Percentiles rank a stretch among this genome's conserved stretches.
These are phyloP conservation scores for Drosophila ficusphila DNA, from an alignment of 1,140 invertebrate species.

Conservation along the genomic window DNA sequence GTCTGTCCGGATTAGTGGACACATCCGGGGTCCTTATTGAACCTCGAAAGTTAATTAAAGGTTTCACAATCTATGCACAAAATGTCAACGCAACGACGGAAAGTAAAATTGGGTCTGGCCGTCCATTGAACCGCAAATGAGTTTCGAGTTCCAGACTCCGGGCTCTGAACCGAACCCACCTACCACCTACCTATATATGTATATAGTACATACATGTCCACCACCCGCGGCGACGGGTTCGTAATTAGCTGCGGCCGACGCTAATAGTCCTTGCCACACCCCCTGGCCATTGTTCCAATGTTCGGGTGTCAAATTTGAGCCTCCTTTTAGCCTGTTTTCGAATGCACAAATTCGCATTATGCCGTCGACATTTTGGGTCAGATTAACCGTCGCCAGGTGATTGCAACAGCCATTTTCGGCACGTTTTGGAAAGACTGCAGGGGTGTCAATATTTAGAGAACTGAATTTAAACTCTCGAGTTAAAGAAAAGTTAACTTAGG, in stretches of 20 bases:
- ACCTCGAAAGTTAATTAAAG: constrained; percentile 74
- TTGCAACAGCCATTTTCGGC: not conserved
- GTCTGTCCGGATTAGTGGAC: constrained; percentile 39
- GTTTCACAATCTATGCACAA: constrained; percentile 64
- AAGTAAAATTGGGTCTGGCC: constrained; percentile 37
- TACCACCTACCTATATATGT: not conserved
- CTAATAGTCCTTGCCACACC: constrained; percentile 59
- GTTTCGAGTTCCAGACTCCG: not conserved
- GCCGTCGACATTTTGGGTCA: not conserved
- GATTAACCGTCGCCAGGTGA: constrained; percentile 30
- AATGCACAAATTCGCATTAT: constrained; percentile 11
- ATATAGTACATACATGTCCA: not conserved
- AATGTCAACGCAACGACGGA: constrained; percentile 53
- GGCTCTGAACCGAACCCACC: no score
- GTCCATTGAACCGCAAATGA: constrained; percentile 54
- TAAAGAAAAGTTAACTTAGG: no score
- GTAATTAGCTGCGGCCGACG: constrained; percentile 70
- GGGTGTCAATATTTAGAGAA: no score
- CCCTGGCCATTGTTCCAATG: not conserved
- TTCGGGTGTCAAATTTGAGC: not conserved
- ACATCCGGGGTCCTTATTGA: constrained; percentile 29
- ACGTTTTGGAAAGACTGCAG: no score
- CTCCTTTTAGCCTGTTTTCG: not conserved
- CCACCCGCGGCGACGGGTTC: constrained; percentile 58
- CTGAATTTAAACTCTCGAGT: no score